Conservation (phyloP, 2,888 invertebrate species). For the Hyposoter dolosus region DNA sequence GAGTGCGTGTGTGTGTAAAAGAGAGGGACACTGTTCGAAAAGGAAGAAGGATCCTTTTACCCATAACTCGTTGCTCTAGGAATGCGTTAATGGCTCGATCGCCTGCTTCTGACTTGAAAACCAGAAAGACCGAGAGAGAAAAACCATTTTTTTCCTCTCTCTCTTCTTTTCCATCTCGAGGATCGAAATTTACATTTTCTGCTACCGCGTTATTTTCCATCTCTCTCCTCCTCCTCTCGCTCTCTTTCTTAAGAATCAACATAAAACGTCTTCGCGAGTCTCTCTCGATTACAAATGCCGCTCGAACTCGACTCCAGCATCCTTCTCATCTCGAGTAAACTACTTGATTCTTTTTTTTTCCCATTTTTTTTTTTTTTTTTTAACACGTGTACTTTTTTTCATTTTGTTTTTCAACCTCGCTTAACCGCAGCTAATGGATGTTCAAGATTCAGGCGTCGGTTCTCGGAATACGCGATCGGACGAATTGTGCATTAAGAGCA, state of each 20-base stretch:
- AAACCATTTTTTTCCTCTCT: conserved; percentile 29
- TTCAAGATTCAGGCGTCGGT: conserved; percentile 44
- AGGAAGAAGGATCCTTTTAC: conserved; percentile 58
- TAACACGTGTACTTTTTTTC: conserved; percentile 55
- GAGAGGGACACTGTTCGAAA: conserved; percentile 25
- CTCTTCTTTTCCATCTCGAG: conserved; percentile 74
- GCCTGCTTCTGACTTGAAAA: conserved; percentile 47
- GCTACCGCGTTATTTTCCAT: conserved; percentile 80
- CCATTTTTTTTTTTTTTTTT: conserved; percentile 19
- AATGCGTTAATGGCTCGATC: conserved; percentile 70
- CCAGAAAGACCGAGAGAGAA: conserved; percentile 32
- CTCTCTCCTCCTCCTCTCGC: conserved; percentile 33
- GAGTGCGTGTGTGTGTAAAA: background rate
- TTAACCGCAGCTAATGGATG: conserved; percentile 57
- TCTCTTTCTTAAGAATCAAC: conserved; percentile 65
- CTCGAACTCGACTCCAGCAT: conserved; percentile 47
- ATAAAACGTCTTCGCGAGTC: conserved; percentile 58
- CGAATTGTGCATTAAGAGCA: conserved; percentile 10
- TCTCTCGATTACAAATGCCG: conserved; percentile 46
- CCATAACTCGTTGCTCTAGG: conserved; percentile 70
- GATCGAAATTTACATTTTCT: conserved; percentile 80
- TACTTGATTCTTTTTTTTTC: conserved; percentile 49
- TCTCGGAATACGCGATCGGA: conserved; percentile 38
- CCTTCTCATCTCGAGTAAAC: conserved; percentile 47
- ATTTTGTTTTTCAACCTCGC: conserved; percentile 44